Evolutionary conservation across 2,888 invertebrate species (phyloP), one percentile per base, ranked within the genome.

Genomic region (Anthrax anthrax): DNA sequence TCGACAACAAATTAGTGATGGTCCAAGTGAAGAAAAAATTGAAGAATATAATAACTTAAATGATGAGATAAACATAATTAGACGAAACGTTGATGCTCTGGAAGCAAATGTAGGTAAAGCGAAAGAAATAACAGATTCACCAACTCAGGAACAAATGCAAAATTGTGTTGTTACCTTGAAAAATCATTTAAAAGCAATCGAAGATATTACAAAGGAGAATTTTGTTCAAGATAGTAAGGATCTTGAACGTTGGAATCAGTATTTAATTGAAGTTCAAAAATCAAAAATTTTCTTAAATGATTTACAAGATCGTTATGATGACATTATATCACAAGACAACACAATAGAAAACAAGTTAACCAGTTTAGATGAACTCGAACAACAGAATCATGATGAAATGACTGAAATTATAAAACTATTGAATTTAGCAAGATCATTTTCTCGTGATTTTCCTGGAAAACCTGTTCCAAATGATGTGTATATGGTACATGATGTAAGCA

Each of bases 201-300:
- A 79, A 59, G 76, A 77, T 57, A 75, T 83, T 42, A 80, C 78
- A 0, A 70, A 72, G 38, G 73, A 76, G 49, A 76, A 74, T 51
- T 75, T 77, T 56, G 65, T 65, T 16, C 69, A 74, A 50, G 73
- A 74, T 47, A 70, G 70, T 46, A 75, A 78, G 58, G 74, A 77
- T 55, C 70, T 84, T 51, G 73, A 73, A 44, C 77, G 78, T 55
- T 86, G 85, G 84, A 73, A 77, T 37, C 79, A 77, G 55, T 86
- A 85, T 59, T 64, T 81, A 47, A 70, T 76, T 14, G 76, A 77
- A 19, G 72, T 81, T 4, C 71, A 77, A 38, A 75, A 72, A 53
- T 69, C 61, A 2, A 56, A 56, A 4, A 52, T 55, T 4, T 48
- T 55, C 2, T 44, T 66, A 18, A 59, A 58, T 32, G 55, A 61